Base-by-base conservation (phyloP, 2,797 vertebrate genomes). In the Sebastes dallii region DNA sequence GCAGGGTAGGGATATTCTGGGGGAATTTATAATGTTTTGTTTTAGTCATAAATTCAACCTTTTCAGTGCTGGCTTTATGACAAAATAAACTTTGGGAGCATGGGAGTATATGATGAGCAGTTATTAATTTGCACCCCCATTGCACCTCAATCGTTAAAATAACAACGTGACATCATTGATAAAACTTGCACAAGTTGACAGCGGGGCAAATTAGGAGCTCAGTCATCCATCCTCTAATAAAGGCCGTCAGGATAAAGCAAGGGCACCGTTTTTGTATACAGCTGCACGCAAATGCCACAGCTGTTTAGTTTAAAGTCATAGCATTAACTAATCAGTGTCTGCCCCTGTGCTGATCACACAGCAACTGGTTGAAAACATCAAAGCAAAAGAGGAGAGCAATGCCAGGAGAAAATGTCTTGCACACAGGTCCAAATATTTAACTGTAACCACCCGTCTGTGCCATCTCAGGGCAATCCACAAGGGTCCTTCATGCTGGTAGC, bases 21-120 rank as follows among this genome's bases (percentile, higher is more conserved):
- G 77, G 77, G 60, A 61, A 77, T 83, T 78, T 55, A 66, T 77
- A 58, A 78, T 82, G 80, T 87, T 86, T 81, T 85, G 68, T 84
- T 90, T 85, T 82, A 89, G 77, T 83, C 77, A 87, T 81, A 84
- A 90, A 82, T 80, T 61, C 8, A 76, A 29, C 58, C 72, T 71
- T 73, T 81, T 73, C 39, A 42, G 58, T 52, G 34, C 12, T 50
- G 42, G 59, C 50, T 78, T 81, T 65, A 64, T 42, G 62, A n/a
- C 55, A 82, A 78, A 75, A 66, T 67, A 56, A 81, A 77, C 27
- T 61, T 59, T 59, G 12, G 20, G 39, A 79, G 36, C 20, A 42
- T 27, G 24, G 27, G 5, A 69, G 16, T 36, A 36, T n/a, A 58
- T 30, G 50, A 72, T 36, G 12, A 70, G 54, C 54, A 75, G 52